Evolutionary conservation across 2,888 invertebrate genomes (phyloP), one percentile per base, ranked within the genome.

Genomic region (Ypsolopha sequella): DNA sequence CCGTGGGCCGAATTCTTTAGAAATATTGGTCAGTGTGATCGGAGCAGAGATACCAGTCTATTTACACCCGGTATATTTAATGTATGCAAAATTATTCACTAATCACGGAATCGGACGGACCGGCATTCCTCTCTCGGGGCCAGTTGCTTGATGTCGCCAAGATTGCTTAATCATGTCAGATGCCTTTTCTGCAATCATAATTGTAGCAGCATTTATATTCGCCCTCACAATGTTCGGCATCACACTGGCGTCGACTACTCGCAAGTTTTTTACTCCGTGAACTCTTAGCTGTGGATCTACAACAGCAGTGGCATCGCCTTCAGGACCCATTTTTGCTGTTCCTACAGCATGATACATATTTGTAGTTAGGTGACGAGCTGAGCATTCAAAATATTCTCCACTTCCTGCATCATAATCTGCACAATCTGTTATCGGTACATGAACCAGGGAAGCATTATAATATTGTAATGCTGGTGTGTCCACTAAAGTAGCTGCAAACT

Each of bases 251-350:
- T 24, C 24, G 24, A 24, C 24, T 24, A 24, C 24, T 3, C 24
- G 24, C 39, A 92, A 71, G n/a, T 89, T 89, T 14, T 78, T 65
- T 1, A 92, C 76, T 0, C 93, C 94, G 52, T 91, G 88, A 0
- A 95, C 91, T 48, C 81, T 85, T 4, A 95, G 68, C 52, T 90
- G 75, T 0, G 91, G 88, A 68, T 92, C 91, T 0, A 94, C 92
- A 0, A 94, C 94, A 0, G 93, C 76, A 4, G 60, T 73, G 0
- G 66, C 62, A 59, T 92, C 91, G 53, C 68, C 64, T 44, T 70
- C 66, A 0, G 91, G 90, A 0, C 91, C 91, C 81, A 81, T 82
- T 55, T 80, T 82, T 53, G 80, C 80, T 4, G 76, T 69, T 0
- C 82, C 81, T 0, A 67, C 71, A 0, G 73, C 76, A 54, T 82